Percentiles rank a stretch among this genome's conserved stretches.
Conservation (phyloP, 2,797 vertebrate genomes). For the Monodelphis domestica region DNA sequence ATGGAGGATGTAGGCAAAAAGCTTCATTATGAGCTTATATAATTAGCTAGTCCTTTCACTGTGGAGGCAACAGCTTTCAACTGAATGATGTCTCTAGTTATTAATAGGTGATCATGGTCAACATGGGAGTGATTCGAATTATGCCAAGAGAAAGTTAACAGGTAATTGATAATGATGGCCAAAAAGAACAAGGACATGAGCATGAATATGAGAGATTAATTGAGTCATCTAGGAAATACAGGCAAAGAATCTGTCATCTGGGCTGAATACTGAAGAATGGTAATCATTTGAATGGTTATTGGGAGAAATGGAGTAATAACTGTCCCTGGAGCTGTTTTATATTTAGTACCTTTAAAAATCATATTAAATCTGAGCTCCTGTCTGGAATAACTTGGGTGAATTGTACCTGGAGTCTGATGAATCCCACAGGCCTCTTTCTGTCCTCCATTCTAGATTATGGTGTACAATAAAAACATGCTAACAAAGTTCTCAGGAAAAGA, state of each 20-base stretch:
- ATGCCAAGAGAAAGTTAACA: not conserved
- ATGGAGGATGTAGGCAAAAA: not conserved
- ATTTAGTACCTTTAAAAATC: slow-evolving; percentile 7
- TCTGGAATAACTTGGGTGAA: slow-evolving; percentile 20
- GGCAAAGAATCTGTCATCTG: not conserved
- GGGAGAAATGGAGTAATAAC: not conserved
- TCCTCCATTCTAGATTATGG: not conserved
- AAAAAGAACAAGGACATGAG: not conserved
- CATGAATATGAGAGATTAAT: not conserved
- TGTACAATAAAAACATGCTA: slow-evolving; percentile 22
- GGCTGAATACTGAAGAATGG: not conserved
- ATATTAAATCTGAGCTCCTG: not conserved
- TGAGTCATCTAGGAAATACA: not conserved
- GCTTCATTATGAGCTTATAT: not conserved
- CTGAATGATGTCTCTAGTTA: not conserved
- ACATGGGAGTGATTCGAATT: not conserved
- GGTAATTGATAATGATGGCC: not conserved
- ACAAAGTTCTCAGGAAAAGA: not conserved
- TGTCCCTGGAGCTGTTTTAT: slow-evolving; percentile 25
- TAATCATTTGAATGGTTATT: not conserved
- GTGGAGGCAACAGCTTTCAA: not conserved
- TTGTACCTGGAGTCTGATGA: not conserved
- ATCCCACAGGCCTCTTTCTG: not conserved
- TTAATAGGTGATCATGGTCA: not conserved
- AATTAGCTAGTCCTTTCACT: not conserved